Base-by-base conservation (phyloP, 2,888 invertebrate genomes). In the Spisula subtruncata region DNA sequence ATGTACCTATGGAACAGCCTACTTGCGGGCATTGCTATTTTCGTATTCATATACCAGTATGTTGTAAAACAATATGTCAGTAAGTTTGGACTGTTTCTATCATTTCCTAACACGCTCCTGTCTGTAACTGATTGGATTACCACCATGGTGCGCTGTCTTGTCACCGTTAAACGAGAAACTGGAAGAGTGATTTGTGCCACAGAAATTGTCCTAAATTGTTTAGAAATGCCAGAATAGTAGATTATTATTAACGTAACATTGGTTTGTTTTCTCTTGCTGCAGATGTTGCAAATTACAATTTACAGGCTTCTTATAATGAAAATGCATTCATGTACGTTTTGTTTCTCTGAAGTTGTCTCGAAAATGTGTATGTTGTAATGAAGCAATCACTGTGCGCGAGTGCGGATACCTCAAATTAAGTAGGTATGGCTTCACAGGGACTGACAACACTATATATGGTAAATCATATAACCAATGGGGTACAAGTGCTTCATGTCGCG, bases 1-100 rank as follows among this genome's bases (percentile, higher is more conserved):
- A 41, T 8, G 4, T 51, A 16, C 48, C 48, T 51, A 51, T 5
- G 18, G 32, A 14, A 25, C 16, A 75, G 75, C n/a, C n/a, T n/a
- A 75, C 32, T 35, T 32, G 75, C 35, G 75, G 75, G 75, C 16
- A 25, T 60, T 25, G 25, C 25, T 35, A 16, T 16, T 32, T 75
- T 66, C 32, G 18, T 75, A 35, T 18, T 32, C 35, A 75, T 75
- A 25, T 75, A 75, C 75, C 75, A 75, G 75, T 35, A 75, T 75
- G 32, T 32, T 32, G 1, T 16, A 32, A 66, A 66, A 66, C 18
- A 75, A 16, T 35, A 75, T 75, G 75, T 66, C 60, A 66, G 60
- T n/a, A 66, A 66, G n/a, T 66, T 12, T 20, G n/a, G 25, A 66
- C n/a, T n/a, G n/a, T n/a, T n/a, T n/a, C n/a, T n/a, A n/a, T n/a